Evolutionary conservation across 2,888 invertebrate genomes (phyloP).

Genomic region (Acrocera orbiculus): DNA sequence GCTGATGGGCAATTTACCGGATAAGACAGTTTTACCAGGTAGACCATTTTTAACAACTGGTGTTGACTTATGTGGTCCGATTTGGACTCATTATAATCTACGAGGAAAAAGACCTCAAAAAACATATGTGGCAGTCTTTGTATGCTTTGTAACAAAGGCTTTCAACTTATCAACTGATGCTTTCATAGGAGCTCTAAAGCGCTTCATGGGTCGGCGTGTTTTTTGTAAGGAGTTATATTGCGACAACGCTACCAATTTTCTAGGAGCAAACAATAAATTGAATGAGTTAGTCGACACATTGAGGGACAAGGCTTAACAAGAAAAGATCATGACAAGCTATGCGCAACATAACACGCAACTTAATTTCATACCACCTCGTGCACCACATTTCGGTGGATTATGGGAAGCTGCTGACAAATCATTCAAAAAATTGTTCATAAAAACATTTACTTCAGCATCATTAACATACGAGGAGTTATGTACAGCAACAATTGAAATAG

Average conservation of each 20-base stretch:
- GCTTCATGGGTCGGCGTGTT: conserved; percentile 8
- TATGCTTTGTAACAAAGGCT: conserved; percentile 10
- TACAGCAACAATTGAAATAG: not conserved
- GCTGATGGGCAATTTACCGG: conserved; percentile 16
- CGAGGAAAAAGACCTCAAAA: conserved; percentile 7
- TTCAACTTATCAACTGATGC: conserved; percentile 8
- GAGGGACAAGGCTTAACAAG: not conserved
- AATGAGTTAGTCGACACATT: no score
- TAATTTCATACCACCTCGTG: not conserved
- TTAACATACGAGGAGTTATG: not conserved
- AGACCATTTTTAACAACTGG: conserved; percentile 8
- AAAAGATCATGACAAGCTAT: not conserved
- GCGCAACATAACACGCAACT: no score
- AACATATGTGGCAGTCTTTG: conserved; percentile 9
- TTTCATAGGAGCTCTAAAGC: conserved; percentile 10
- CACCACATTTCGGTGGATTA: conserved; percentile 1
- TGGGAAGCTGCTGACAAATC: conserved; percentile 1
- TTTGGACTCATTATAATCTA: conserved; percentile 4
- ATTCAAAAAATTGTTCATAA: not conserved
- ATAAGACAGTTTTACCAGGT: conserved; percentile 6
- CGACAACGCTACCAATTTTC: conserved; percentile 5
- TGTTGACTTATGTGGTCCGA: conserved; percentile 7
- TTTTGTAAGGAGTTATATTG: conserved; percentile 5
- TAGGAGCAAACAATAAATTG: conserved; percentile 4
- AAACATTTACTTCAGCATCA: not conserved